Evolutionary conservation across 2,888 invertebrate genomes (phyloP), one percentile per base, ranked within the genome.

Genomic region (Netelia melanura): DNA sequence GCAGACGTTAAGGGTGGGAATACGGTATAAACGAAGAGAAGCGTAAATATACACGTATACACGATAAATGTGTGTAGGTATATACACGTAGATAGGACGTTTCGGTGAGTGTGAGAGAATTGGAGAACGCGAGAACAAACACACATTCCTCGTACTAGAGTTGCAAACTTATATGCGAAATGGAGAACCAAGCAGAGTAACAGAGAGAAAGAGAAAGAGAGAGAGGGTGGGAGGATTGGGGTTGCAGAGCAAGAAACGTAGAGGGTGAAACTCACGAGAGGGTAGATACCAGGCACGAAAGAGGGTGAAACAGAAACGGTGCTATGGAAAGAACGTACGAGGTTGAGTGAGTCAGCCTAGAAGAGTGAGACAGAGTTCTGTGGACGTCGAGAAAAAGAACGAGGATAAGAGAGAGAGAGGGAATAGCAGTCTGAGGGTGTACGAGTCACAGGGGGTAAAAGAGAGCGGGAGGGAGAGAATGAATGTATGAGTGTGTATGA

Each of bases 221-320:
- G 43, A 58, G 58, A 17, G 23, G 25, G 61, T n/a, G 74, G 48
- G 48, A n/a, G 30, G 30, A 30, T 30, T 30, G 30, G 30, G 30
- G 30, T 30, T 30, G 30, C 30, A 30, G 30, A 30, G 30, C 30
- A 58, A 72, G 23, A 30, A 38, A 52, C 58, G 44, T 17, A 3
- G 58, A 52, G 17, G 74, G 30, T 44, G 44, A 17, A 64, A 54
- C 61, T 11, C 52, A 70, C 48, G 65, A 71, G 64, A 54, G 56
- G 14, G 62, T 48, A n/a, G 56, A 80, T 74, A 56, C 68, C 75
- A 75, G 30, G 48, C 48, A 83, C 62, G 70, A 56, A 83, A 44
- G 58, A 64, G 78, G 68, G 74, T 70, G 77, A 61, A 75, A 68
- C 54, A 38, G 52, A 43, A 71, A 68, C 17, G 67, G 67, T 30